phyloP scores from a whole-genome alignment of 2,113 vertebrate species.

The Empidonax traillii region DNA sequence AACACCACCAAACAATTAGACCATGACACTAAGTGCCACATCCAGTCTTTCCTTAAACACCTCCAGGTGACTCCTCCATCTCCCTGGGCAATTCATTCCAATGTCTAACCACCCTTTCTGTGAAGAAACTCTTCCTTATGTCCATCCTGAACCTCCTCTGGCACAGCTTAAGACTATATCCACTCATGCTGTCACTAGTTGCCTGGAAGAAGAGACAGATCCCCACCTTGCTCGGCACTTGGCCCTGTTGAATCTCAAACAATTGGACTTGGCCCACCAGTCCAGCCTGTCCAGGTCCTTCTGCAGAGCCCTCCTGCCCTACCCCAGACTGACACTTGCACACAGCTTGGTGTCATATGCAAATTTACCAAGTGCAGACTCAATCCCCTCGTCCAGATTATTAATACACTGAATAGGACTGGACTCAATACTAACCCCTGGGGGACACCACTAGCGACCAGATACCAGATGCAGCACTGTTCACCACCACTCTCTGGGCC shows the following conservation, averaged over 20 bases:
- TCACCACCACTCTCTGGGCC: neutral
- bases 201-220: neutral
- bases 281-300: neutral
- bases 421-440: neutral
- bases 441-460: neutral
- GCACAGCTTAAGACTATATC: neutral
- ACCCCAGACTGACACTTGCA: neutral
- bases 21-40: neutral
- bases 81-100: neutral
- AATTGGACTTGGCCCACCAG: neutral
- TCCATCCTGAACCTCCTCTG: neutral
- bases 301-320: neutral
- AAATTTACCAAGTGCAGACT: neutral
- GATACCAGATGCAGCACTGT: neutral
- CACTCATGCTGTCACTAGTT: rapidly evolving
- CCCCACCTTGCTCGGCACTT: rapidly evolving
- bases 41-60: neutral
- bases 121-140: neutral
- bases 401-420: neutral
- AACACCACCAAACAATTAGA: neutral
- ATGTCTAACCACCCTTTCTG: neutral
- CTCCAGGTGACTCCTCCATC: neutral
- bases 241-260: neutral
- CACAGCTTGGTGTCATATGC: neutral
- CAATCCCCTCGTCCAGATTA: neutral